Conservation (phyloP, 2,113 vertebrate genomes). For the Archilochus colubris region DNA sequence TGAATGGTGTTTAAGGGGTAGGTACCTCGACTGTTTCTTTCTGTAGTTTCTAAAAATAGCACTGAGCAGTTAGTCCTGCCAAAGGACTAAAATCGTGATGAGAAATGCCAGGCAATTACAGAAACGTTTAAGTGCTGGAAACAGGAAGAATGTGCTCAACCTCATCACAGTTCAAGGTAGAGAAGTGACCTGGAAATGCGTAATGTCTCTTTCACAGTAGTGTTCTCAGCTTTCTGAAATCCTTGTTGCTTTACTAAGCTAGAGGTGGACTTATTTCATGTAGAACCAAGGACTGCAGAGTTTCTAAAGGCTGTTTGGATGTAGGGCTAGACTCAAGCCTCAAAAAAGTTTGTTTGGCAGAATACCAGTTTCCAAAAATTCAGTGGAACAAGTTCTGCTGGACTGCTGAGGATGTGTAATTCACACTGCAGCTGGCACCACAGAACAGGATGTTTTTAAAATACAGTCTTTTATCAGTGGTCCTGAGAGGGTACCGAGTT, state of each 20-base stretch:
- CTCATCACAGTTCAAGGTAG: not conserved
- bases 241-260: not conserved
- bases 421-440: not conserved
- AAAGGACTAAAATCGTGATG: not conserved
- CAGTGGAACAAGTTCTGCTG: not conserved
- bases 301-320: not conserved
- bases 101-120: not conserved
- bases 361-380: not conserved
- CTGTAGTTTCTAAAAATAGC: conserved; percentile 4
- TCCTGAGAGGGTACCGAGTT: not conserved
- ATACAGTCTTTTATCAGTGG: not conserved
- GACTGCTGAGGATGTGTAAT: not conserved
- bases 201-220: not conserved
- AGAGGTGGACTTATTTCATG: not conserved
- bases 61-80: not conserved
- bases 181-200: not conserved
- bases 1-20: not conserved
- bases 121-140: not conserved
- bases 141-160: not conserved
- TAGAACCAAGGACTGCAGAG: not conserved
- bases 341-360: not conserved
- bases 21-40: not conserved
- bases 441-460: not conserved
- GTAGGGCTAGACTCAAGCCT: not conserved
- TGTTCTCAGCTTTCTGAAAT: not conserved